Conservation (phyloP, 2,797 vertebrate genomes). For the Melanotaenia maccullochi region DNA sequence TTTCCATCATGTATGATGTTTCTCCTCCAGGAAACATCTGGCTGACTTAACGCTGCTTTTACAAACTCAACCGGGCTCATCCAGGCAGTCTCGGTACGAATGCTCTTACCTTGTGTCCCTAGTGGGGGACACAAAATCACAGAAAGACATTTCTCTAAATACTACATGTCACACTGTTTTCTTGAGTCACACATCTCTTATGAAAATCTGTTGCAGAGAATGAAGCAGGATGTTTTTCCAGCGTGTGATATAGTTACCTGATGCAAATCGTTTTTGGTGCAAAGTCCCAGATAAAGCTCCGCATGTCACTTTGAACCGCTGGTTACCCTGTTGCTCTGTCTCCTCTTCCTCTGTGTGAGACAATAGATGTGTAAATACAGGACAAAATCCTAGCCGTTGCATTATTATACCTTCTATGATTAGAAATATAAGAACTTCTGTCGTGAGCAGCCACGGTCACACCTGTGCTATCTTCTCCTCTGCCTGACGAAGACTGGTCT, state of each 20-base stretch:
- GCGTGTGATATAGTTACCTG: constrained; percentile 54
- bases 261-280: constrained; percentile 65
- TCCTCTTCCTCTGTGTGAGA: constrained; percentile 21
- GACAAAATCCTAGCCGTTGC: too few species aligned
- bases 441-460: constrained; percentile 21
- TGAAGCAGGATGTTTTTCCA: neutral
- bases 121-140: neutral
- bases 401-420: neutral
- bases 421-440: neutral
- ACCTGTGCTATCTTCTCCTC: neutral
- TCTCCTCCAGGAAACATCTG: constrained; percentile 62
- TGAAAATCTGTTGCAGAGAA: neutral
- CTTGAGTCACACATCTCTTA: neutral
- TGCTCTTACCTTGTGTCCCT: constrained; percentile 73
- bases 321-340: constrained; percentile 22
- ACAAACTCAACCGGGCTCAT: constrained; percentile 73
- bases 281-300: constrained; percentile 47
- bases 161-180: neutral
- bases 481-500: constrained; percentile 5
- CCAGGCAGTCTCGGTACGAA: constrained; percentile 77
- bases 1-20: constrained; percentile 68
- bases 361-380: neutral
- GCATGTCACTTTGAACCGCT: constrained; percentile 63
- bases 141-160: neutral
- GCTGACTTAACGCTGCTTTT: neutral